phyloP scores from a whole-genome alignment of 2,113 vertebrate genomes.

The Ciconia stormi region DNA sequence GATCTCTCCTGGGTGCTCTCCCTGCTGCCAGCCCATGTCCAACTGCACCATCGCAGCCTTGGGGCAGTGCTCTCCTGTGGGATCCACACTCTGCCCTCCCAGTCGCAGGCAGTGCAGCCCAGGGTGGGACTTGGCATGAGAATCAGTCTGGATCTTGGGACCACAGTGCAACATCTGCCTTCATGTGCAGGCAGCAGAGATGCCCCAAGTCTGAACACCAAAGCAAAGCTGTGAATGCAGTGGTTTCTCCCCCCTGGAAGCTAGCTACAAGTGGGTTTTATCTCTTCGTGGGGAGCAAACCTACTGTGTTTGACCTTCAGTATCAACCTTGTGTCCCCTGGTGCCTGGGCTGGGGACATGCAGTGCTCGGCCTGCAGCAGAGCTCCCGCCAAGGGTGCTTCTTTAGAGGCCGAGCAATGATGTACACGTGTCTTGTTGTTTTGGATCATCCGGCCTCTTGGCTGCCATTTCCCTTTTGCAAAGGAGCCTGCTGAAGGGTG shows the following conservation, averaged over 20 bases:
- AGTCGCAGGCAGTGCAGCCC: neutral
- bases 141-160: neutral
- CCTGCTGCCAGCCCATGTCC: fast-evolving
- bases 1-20: neutral
- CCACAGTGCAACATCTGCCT: neutral
- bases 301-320: fast-evolving
- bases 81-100: neutral
- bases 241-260: fast-evolving
- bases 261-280: no score
- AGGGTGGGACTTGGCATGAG: neutral
- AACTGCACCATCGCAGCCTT: fast-evolving
- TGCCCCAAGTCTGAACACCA: fast-evolving
- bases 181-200: neutral
- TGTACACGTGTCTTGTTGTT: neutral
- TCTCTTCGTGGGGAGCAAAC: neutral
- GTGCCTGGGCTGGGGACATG: fast-evolving
- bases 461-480: neutral
- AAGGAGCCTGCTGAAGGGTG: neutral
- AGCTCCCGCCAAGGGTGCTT: neutral
- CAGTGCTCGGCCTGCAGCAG: fast-evolving
- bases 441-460: neutral
- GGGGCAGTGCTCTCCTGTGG: neutral
- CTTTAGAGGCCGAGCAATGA: neutral
- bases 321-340: neutral
- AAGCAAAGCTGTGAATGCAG: neutral